A percentile compares a stretch with the other conserved stretches of the same genome.
Evolutionary conservation across 2,113 vertebrate genomes (phyloP).

Genomic region (Lophotis ruficrista): DNA sequence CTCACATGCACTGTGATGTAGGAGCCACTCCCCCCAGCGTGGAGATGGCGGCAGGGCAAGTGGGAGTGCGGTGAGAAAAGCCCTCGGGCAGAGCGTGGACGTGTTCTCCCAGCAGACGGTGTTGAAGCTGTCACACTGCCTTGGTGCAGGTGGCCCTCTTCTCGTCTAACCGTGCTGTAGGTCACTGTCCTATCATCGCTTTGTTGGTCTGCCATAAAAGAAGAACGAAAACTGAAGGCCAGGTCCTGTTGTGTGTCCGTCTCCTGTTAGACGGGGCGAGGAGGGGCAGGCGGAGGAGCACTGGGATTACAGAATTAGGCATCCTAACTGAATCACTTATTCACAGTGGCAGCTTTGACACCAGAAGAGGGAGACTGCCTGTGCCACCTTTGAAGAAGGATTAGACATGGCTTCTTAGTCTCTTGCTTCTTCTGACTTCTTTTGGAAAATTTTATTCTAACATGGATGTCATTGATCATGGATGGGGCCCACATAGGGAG

Average conservation of each 20-base stretch:
- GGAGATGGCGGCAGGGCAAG: fast-evolving
- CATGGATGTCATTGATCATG: background rate
- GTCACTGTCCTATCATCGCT: background rate
- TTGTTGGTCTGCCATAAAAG: background rate
- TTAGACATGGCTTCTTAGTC: constrained; percentile 43
- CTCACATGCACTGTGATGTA: background rate
- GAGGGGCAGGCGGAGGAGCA: background rate
- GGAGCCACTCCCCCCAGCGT: background rate
- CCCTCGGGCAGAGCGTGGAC: background rate
- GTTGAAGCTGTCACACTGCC: background rate
- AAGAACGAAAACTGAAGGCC: background rate
- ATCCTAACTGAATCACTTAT: background rate
- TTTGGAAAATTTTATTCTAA: background rate
- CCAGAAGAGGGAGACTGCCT: background rate
- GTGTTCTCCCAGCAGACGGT: background rate
- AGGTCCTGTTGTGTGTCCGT: background rate
- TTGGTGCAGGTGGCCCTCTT: background rate
- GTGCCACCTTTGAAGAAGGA: background rate
- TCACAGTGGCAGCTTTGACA: background rate
- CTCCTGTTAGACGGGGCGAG: background rate
- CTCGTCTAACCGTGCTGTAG: background rate
- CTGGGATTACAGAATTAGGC: background rate
- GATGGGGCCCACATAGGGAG: background rate
- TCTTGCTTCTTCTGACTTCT: background rate
- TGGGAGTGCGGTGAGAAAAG: fast-evolving